Evolutionary conservation across 2,797 vertebrate species (phyloP).

Genomic region (Furcifer pardalis): DNA sequence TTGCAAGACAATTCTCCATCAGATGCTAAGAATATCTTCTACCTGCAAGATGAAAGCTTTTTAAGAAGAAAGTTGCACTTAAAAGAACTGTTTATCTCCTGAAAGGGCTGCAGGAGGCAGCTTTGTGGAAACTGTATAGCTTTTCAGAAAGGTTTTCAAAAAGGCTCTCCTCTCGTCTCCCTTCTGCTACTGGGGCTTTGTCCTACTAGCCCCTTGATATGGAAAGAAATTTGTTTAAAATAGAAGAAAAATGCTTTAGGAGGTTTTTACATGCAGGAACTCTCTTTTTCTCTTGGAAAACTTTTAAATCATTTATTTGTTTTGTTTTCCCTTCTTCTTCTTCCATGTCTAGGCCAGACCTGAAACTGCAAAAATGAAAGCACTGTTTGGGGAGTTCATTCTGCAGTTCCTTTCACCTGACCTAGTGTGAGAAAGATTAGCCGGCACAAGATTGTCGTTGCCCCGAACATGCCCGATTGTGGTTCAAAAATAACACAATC

Average conservation of each 20-base stretch:
- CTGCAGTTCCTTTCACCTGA: too few relatives aligned
- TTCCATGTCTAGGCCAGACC: too few relatives aligned
- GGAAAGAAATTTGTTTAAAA: conserved; percentile 54
- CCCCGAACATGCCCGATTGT: too few relatives aligned
- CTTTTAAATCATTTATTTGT: conserved; percentile 19
- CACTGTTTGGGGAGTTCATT: too few relatives aligned
- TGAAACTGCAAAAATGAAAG: too few relatives aligned
- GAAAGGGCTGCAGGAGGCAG: conserved; percentile 66
- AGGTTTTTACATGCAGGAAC: conserved; percentile 37
- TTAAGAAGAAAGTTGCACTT: conserved; percentile 58
- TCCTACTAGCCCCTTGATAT: conserved; percentile 54
- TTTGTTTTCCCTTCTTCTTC: conserved; percentile 47
- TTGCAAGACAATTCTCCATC: conserved; percentile 27
- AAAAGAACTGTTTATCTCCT: conserved; percentile 67
- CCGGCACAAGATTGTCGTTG: too few relatives aligned
- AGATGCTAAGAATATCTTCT: conserved; percentile 47
- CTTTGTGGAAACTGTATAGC: conserved; percentile 66
- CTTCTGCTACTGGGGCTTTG: conserved; percentile 41
- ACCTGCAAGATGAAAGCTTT: conserved; percentile 59
- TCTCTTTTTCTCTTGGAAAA: conserved; percentile 30
- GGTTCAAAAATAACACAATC: too few relatives aligned
- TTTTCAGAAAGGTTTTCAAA: conserved; percentile 65
- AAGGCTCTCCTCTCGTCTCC: conserved; percentile 37
- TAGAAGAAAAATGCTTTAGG: conserved; percentile 32
- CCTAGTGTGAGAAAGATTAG: too few relatives aligned